A percentile compares a stretch with the other conserved stretches of the same genome.
These are phyloP conservation scores for Apostichopus leukothele DNA, from an alignment of 53 echinoderm and acorn worm species.

Conservation along the genomic window DNA sequence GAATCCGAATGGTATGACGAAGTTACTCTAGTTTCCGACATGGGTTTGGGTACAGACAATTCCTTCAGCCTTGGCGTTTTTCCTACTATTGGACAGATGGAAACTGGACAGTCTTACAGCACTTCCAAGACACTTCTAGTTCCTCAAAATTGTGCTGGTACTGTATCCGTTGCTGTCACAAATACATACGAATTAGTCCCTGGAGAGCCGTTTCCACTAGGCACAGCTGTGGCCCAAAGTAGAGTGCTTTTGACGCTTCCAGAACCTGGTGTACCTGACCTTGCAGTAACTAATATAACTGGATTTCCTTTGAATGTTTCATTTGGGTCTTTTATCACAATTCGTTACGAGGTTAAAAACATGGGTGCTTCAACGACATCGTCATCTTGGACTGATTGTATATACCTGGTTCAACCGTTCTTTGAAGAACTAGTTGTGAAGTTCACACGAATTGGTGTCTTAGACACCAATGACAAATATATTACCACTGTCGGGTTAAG, in stretches of 20 bases:
- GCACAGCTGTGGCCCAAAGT: neutral
- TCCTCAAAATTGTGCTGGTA: constrained; percentile 18
- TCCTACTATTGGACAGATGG: constrained; percentile 23
- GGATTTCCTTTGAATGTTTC: constrained; percentile 12
- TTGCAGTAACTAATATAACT: neutral
- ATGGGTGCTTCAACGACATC: constrained; percentile 15
- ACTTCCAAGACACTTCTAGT: constrained; percentile 2
- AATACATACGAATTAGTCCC: constrained; percentile 15
- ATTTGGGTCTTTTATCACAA: neutral
- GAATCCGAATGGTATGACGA: constrained; percentile 30
- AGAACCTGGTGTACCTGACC: constrained; percentile 2
- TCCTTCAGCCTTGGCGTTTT: constrained; percentile 1
- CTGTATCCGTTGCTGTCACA: neutral
- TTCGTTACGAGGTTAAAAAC: constrained; percentile 23
- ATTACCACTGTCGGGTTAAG: neutral
- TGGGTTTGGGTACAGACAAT: neutral
- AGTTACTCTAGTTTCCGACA: neutral
- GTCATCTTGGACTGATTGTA: constrained; percentile 44
- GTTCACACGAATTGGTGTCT: neutral
- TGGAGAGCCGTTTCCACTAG: neutral
- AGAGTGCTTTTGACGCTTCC: neutral
- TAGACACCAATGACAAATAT: neutral
- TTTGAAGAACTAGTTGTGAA: neutral
- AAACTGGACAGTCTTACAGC: constrained; percentile 25
- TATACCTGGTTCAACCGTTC: constrained; percentile 30